phyloP scores from a whole-genome alignment of 2,888 invertebrate genomes.

The Caenorhabditis macrosperma region DNA sequence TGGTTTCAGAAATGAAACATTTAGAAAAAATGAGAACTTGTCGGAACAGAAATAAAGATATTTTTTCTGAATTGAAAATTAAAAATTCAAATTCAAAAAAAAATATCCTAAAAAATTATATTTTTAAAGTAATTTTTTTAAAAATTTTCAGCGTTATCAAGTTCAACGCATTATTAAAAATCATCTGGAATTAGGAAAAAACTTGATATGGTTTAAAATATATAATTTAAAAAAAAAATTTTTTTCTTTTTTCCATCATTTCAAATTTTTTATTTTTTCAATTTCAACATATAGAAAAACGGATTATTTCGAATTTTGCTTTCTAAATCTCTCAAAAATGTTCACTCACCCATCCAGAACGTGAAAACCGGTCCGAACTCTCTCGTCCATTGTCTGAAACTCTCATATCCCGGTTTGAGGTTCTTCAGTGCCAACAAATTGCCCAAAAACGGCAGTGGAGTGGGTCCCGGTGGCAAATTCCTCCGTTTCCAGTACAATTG shows the following conservation, averaged over 20 bases:
- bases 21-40: conserved; percentile 12
- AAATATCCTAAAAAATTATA: too few species aligned
- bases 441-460: conserved; percentile 36
- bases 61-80: too few species aligned
- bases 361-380: conserved; percentile 44
- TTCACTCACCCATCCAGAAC: conserved; percentile 46
- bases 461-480: conserved; percentile 55
- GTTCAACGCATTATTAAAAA: too few species aligned
- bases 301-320: background rate
- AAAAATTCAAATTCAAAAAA: too few species aligned
- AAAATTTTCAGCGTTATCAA: too few species aligned
- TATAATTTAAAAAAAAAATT: background rate
- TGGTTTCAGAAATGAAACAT: too few species aligned
- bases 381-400: conserved; percentile 22
- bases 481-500: conserved; percentile 54
- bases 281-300: too few species aligned
- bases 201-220: background rate
- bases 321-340: too few species aligned
- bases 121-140: too few species aligned
- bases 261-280: background rate
- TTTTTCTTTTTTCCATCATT: too few species aligned
- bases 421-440: conserved; percentile 23
- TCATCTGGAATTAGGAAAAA: too few species aligned
- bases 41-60: background rate
- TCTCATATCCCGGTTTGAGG: conserved; percentile 41